Evolutionary conservation across 2,113 vertebrate species (phyloP), one percentile per base, ranked within the genome.

Genomic region (Oncorhynchus kisutch): DNA sequence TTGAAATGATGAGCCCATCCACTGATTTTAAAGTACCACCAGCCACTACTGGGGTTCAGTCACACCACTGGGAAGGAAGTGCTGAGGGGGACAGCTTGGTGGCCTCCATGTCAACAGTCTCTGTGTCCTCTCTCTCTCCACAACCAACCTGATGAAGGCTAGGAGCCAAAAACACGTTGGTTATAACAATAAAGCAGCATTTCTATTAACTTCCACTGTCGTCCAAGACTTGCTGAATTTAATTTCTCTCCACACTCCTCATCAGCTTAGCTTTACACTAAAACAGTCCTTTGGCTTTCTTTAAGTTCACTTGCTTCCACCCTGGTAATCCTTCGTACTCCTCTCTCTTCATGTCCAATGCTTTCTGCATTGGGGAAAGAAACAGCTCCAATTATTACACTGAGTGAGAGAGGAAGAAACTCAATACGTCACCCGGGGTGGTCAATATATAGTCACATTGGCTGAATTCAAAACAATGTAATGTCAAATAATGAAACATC

Each of bases 291-390:
- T 96, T 98, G 29, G 95, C 93, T 80, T 99, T 99, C 92, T 99
- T 99, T 70, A 98, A 66, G 80, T 98, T 98, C 82, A 96, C 96
- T 90, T 99, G 97, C 87, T 98, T 99, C 98, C 98, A 99, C 72
- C 95, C 93, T 13, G 97, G 98, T 82, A 99, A 91, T 3, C 92
- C 71, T 49, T 92, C 95, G 80, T 95, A 99, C 71, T 98, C 96
- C 0, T 96, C 96, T 83, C 96, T 94, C 0, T 87, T 95, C 95
- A 98, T 96, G 69, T 97, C 95, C 71, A 99, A 94, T 1, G 95
- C 96, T 80, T 87, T 89, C 98, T 99, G 92, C n/a, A 77, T 75
- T 71, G n/a, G 73, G 79, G 79, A 74, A 1, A 12, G 45, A 18
- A 70, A 3, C 57, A 57, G 16, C 4, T 5, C 25, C 34, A 13